Base-by-base conservation (phyloP, 1,140 invertebrate genomes). In the Drosophila melanica region DNA sequence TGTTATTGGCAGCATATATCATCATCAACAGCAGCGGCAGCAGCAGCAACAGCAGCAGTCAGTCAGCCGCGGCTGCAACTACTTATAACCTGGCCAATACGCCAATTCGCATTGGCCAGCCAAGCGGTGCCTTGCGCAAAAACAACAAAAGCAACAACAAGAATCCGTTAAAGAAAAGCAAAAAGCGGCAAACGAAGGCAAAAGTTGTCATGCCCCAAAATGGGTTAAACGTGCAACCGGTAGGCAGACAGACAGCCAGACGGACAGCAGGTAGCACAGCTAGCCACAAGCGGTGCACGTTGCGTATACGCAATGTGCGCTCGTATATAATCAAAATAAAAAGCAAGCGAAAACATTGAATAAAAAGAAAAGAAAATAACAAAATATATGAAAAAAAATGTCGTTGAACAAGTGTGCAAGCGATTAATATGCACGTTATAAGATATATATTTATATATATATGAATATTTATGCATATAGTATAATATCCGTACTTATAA, bases 181-280 rank as follows among this genome's bases (percentile, higher is more conserved):
- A 59, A 68, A 67, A 58, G 53, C 65, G 50, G 68, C 68, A 67
- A 73, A 72, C 66, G 65, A 79, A 74, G 78, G 81, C 81, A 86
- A 86, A 87, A 87, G 82, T 86, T 87, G 82, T 87, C 75, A 76
- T 86, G 82, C 65, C 82, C 75, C 82, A 35, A 86, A 86, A 86
- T 86, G 82, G 82, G 82, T 79, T 87, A 86, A 86, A 86, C 82
- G 82, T 82, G 82, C 79, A 73, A 81, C 81, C 74, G 68, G 73
- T 64, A 65, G 51, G 48, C 66, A 30, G 41, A 30, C 39, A 69
- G 41, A 16, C 53, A 50, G 42, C 7, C 45, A 45, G 35, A 45
- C 18, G 3, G 37, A 23, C 23, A 27, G 39, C 50, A 33, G 50
- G 27, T 51, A 30, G 67, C 39, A 23, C 23, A 30, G 67, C 51